phyloP scores from a whole-genome alignment of 2,113 vertebrate species.

The Zootoca vivipara region DNA sequence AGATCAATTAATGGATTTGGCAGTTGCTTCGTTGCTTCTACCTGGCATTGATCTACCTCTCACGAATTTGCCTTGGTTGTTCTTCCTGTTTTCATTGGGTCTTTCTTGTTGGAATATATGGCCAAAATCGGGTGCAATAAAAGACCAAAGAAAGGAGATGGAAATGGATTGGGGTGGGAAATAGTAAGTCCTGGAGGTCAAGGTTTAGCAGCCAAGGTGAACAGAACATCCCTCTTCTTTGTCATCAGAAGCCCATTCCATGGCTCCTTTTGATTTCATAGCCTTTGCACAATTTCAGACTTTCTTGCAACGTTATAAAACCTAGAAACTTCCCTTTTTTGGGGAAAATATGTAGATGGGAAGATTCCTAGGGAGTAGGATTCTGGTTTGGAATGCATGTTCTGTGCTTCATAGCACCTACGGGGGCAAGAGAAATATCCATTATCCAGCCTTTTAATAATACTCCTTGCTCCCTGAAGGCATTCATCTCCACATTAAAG shows the following conservation, averaged over 20 bases:
- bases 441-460: not conserved
- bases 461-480: not conserved
- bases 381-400: not conserved
- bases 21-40: not conserved
- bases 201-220: not conserved
- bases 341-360: not conserved
- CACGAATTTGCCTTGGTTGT: not conserved
- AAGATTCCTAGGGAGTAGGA: not conserved
- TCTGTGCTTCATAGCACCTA: not conserved
- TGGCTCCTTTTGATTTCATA: not conserved
- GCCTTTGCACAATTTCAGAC: not conserved
- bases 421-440: not conserved
- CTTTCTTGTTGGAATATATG: not conserved
- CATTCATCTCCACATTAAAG: not conserved
- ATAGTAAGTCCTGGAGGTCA: no score
- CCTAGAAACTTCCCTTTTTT: not conserved
- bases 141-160: not conserved
- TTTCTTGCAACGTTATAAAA: not conserved
- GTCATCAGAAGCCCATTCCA: not conserved
- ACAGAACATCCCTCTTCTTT: not conserved
- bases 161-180: no score
- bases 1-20: not conserved
- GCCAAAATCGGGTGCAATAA: not conserved
- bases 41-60: not conserved
- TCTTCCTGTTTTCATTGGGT: not conserved